Base-by-base conservation (phyloP, 2,113 vertebrate genomes). In the Microcebus murinus region DNA sequence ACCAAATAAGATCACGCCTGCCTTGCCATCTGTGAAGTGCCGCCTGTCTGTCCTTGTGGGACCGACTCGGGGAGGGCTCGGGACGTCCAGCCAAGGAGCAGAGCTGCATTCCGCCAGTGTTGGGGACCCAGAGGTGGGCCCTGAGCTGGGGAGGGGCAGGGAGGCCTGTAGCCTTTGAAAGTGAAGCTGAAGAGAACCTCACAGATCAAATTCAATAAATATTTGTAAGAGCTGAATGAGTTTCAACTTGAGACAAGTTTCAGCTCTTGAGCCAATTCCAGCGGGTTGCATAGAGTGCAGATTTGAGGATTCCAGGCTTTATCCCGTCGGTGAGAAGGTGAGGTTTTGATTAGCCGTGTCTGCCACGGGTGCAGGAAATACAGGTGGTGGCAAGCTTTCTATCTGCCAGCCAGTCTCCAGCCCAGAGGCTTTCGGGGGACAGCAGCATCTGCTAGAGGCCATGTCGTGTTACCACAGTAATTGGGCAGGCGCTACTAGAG, bases 281-380 rank as follows among this genome's bases (percentile, higher is more conserved):
- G 4, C 23, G 67, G 9, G 23, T 42, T 57, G 25, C 31, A 34
- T 3, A 63, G 83, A 90, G 48, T 45, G 68, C 79, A 52, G 76
- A n/a, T 31, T 27, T 90, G 88, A 94, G 85, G 80, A 81, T 71
- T 67, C 48, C 23, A 73, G 48, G n/a, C 48, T 73, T 91, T 73
- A 31, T 71, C 45, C 27, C 8, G 21, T 77, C 20, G 23, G n/a
- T 7, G 87, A 86, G 55, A 42, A 80, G 50, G 48, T 71, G 74
- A 84, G 18, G 48, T 95, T 96, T 95, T 0, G 9, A 77, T 87
- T 94, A 94, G 91, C 42, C 36, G 31, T 61, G 93, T 92, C 94
- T 97, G 95, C 80, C 70, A 23, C 8, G 4, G 29, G 36, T 82
- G 20, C 68, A 23, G 73, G 70, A 87, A 91, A 12, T 45, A 34